Percentiles rank a stretch among this genome's conserved stretches.
Evolutionary conservation across 2,113 vertebrate species (phyloP).

Genomic region (Pollachius pollachius): DNA sequence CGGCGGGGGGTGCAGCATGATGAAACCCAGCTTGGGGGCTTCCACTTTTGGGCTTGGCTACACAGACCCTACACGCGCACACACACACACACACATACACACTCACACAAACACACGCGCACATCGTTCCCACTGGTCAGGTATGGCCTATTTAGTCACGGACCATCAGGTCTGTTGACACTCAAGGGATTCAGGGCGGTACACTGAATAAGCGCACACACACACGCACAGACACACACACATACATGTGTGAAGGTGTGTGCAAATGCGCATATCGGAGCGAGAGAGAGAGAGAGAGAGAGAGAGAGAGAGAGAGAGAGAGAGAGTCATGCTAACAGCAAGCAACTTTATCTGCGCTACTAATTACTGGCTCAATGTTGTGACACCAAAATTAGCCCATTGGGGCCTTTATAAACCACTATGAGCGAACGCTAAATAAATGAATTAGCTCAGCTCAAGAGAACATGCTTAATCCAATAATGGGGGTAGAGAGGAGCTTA

Average conservation of each 20-base stretch:
- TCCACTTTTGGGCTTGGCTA: conserved; percentile 40
- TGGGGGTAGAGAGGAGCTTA: neutral
- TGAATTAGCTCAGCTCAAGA: conserved; percentile 31
- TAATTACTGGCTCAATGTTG: conserved; percentile 29
- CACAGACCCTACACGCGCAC: conserved; percentile 27
- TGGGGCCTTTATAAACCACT: conserved; percentile 18
- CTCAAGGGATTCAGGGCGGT: conserved; percentile 3
- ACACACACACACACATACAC: too few species aligned
- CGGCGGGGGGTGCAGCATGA: conserved; percentile 76
- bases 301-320: neutral
- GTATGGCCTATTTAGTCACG: conserved; percentile 50
- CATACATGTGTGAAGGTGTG: neutral
- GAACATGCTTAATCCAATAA: conserved; percentile 39
- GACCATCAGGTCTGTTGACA: conserved; percentile 49
- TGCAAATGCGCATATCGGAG: neutral
- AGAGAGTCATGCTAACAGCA: too few species aligned
- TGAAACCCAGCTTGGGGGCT: conserved; percentile 76
- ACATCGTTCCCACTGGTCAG: conserved; percentile 78
- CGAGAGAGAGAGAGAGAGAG: too few species aligned
- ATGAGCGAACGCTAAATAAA: conserved; percentile 15
- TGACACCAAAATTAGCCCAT: conserved; percentile 6
- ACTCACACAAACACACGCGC: too few species aligned
- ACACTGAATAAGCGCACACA: neutral
- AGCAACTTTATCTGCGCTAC: neutral
- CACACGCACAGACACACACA: neutral